These are phyloP conservation scores for Scolopax mira DNA, from an alignment of 2,113 vertebrate genomes.

Conservation along the genomic window DNA sequence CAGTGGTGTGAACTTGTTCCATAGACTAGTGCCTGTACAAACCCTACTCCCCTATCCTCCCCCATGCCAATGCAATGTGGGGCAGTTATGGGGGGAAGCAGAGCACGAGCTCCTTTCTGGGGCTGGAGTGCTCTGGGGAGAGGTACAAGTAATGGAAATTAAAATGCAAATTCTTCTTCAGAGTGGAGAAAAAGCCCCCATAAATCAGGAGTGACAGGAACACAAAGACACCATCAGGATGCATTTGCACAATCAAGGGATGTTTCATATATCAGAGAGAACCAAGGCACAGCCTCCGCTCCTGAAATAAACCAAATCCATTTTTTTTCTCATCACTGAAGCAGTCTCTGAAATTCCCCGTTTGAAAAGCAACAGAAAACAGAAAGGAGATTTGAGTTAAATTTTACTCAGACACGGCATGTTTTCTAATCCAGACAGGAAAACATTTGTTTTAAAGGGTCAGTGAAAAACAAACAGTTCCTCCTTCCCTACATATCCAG, in stretches of 20 bases:
- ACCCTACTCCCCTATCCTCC: fast-evolving
- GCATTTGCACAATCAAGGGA: slow-evolving; percentile 68
- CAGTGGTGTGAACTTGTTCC: background rate
- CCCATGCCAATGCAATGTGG: fast-evolving
- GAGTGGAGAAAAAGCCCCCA: slow-evolving; percentile 57
- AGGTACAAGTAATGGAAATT: slow-evolving; percentile 38
- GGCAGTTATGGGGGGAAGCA: background rate
- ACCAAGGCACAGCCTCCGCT: slow-evolving; percentile 49
- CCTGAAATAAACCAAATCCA: slow-evolving; percentile 60
- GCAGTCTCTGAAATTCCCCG: slow-evolving; percentile 40
- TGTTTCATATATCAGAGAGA: slow-evolving; percentile 62
- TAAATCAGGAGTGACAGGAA: slow-evolving; percentile 73
- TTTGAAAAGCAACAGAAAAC: slow-evolving; percentile 59
- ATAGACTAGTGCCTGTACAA: background rate
- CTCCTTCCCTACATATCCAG: background rate
- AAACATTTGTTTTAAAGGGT: slow-evolving; percentile 47
- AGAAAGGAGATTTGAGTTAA: slow-evolving; percentile 26
- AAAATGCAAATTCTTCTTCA: slow-evolving; percentile 63
- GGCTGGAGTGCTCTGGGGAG: background rate
- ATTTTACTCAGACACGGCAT: slow-evolving; percentile 15
- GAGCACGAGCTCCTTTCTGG: background rate
- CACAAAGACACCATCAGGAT: slow-evolving; percentile 72
- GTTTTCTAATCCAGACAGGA: slow-evolving; percentile 33
- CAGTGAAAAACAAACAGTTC: slow-evolving; percentile 1
- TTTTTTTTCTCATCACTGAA: slow-evolving; percentile 38